Evolutionary conservation across 1,140 invertebrate species (phyloP), one percentile per base, ranked within the genome.

Genomic region (Drosophila willistoni): DNA sequence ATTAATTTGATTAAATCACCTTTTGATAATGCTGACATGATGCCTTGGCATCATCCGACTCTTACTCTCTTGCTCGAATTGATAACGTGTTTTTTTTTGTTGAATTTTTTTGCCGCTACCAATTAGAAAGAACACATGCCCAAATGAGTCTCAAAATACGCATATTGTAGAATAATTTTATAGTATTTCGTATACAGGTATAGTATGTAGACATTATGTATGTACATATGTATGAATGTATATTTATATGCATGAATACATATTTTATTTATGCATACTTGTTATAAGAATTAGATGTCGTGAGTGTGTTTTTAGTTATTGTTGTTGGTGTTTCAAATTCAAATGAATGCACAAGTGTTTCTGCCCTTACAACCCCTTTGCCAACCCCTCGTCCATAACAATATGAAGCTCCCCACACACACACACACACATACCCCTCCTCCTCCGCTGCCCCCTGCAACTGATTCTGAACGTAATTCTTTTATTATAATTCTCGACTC

Each of bases 51-150:
- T 67, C 56, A 33, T 67, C 56, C 14, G 33, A 17, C 34, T 10
- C 51, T 61, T 62, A 61, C 44, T 42, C 61, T 39, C 61, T 4
- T 19, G 12, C 29, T 4, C 17, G 57, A 66, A 57, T 17, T 77
- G 68, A 77, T 77, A 77, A 77, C 42, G 74, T 60, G 63, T 59
- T 71, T 63, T 34, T 63, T 39, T 39, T 12, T 39, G 3, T 25
- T 25, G 25, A 4, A 0, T 25, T 44, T 62, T 39, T 39, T 13
- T 39, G 36, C 10, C 36, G 17, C 51, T 17, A 17, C 17, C 19
- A 55, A 55, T 25, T n/a, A 57, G 33, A 57, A 59, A 59, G 56
- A 59, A 36, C 59, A 42, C 33, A 42, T 60, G 29, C 42, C 14
- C 17, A 64, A 33, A 57, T 47, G 44, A 47, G 14, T 41, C 39